Conservation (phyloP, 2,888 invertebrate genomes). For the Drosophila neotestacea region DNA sequence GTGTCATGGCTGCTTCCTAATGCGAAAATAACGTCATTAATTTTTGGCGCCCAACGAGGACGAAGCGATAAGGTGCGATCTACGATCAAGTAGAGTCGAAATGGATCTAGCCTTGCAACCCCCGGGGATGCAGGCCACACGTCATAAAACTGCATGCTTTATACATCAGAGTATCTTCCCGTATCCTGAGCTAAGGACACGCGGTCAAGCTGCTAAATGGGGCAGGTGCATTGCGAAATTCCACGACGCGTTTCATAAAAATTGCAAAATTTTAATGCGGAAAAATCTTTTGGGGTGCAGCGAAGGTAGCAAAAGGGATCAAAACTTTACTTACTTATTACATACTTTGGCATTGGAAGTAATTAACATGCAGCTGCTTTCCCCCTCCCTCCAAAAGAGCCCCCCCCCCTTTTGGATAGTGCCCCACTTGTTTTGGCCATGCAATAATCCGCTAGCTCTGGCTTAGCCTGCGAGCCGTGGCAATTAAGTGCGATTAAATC, state of each 20-base stretch:
- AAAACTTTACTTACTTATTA: constrained; percentile 24
- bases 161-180: neutral
- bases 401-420: neutral
- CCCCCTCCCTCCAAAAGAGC: constrained; percentile 3
- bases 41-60: constrained; percentile 41
- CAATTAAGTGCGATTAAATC: constrained; percentile 78
- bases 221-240: constrained; percentile 43
- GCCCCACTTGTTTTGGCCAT: constrained; percentile 19
- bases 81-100: constrained; percentile 4
- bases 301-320: constrained; percentile 20
- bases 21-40: constrained; percentile 80
- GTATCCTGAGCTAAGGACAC: constrained; percentile 20
- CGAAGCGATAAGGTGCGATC: constrained; percentile 5
- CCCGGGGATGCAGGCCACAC: constrained; percentile 37
- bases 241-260: constrained; percentile 47
- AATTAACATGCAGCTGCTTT: constrained; percentile 68
- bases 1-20: constrained; percentile 81
- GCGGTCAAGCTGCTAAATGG: constrained; percentile 20
- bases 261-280: constrained; percentile 56
- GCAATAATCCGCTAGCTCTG: constrained; percentile 51
- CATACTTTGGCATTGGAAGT: constrained; percentile 58
- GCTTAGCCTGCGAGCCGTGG: constrained; percentile 57
- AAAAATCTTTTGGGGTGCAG: constrained; percentile 71
- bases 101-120: constrained; percentile 29
- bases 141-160: constrained; percentile 52